Percentiles rank a stretch among this genome's conserved stretches.
These are phyloP conservation scores for Piaya cayana DNA, from an alignment of 2,113 vertebrate species.

Conservation along the genomic window DNA sequence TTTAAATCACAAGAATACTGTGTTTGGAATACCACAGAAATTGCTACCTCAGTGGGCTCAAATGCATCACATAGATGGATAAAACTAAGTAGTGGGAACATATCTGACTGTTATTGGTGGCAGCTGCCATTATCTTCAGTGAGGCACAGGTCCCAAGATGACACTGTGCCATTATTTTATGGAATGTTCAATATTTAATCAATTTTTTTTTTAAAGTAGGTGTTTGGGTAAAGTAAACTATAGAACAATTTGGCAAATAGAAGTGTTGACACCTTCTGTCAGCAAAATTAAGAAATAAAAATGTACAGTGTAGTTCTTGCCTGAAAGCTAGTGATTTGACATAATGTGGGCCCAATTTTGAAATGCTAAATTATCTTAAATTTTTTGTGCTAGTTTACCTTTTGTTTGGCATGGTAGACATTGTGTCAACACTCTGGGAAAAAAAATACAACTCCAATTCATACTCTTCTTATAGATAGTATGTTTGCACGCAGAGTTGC, in stretches of 20 bases:
- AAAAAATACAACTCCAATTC: neutral
- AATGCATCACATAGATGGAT: neutral
- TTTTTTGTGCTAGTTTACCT: neutral
- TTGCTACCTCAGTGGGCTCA: neutral
- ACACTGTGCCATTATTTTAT: neutral
- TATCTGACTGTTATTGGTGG: neutral
- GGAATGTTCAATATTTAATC: neutral
- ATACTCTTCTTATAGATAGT: neutral
- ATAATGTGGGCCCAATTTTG: neutral
- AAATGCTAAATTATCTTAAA: neutral
- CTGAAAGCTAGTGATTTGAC: neutral
- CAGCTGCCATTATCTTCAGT: neutral
- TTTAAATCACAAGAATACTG: neutral
- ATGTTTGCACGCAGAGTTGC: neutral
- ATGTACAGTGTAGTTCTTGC: neutral
- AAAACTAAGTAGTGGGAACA: neutral
- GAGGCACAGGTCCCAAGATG: neutral
- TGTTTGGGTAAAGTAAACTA: constrained; percentile 2
- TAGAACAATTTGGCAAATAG: neutral
- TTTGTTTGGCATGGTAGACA: neutral
- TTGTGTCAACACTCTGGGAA: neutral
- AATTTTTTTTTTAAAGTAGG: neutral
- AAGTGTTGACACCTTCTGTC: neutral
- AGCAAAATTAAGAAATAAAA: constrained; percentile 32
- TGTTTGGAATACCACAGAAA: neutral